phyloP scores from a whole-genome alignment of 2,888 invertebrate species.

The Phortica magna region DNA sequence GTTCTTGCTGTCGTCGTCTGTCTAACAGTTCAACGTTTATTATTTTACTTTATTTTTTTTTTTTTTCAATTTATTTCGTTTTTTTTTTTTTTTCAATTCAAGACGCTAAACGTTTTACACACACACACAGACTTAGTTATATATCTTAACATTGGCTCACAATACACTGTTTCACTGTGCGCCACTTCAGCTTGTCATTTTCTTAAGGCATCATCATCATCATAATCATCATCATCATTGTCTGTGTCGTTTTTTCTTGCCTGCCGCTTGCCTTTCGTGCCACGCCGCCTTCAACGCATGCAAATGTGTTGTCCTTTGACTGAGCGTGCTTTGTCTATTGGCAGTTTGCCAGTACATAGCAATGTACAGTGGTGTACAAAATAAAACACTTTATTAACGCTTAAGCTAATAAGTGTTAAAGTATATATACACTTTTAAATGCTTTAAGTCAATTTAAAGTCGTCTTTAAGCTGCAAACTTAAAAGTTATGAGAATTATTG shows the following conservation, averaged over 20 bases:
- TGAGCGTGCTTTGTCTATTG: neutral
- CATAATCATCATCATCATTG: no score
- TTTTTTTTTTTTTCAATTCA: no score
- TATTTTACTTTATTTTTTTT: neutral
- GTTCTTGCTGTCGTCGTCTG: neutral
- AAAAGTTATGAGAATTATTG: no score
- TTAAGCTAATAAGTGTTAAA: no score
- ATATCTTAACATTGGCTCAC: neutral
- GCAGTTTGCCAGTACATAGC: neutral
- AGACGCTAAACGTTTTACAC: neutral
- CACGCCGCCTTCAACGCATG: neutral
- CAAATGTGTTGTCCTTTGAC: slow-evolving; percentile 22
- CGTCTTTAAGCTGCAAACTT: no score
- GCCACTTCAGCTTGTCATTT: neutral
- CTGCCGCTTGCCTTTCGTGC: neutral
- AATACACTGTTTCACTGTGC: neutral
- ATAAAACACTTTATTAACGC: neutral
- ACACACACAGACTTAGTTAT: neutral
- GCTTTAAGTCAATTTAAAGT: no score
- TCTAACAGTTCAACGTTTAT: neutral
- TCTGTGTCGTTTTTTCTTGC: neutral
- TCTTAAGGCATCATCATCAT: neutral
- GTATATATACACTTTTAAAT: no score
- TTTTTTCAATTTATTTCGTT: neutral
- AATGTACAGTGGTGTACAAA: neutral